A percentile compares a stretch with the other conserved stretches of the same genome.
These are phyloP conservation scores for Ceryle rudis DNA, from an alignment of 2,797 vertebrate species.

Conservation along the genomic window DNA sequence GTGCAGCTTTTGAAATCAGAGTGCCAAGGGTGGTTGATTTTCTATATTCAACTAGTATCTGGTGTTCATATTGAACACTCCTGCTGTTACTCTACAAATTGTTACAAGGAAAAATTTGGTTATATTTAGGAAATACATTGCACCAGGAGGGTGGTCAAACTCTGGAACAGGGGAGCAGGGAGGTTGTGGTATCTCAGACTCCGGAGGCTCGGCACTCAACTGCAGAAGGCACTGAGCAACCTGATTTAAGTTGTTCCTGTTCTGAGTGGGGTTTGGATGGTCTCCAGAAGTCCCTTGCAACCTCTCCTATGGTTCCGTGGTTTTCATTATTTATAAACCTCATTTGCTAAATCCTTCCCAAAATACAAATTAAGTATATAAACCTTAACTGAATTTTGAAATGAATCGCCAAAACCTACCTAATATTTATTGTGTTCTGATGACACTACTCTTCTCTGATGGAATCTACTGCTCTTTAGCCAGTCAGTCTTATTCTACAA, in stretches of 20 bases:
- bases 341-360: not conserved
- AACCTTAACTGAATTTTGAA: not conserved
- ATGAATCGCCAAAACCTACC: not conserved
- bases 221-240: not conserved
- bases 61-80: not conserved
- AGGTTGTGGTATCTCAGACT: not conserved
- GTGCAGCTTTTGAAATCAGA: not conserved
- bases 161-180: not conserved
- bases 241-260: not conserved
- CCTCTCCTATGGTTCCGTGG: not conserved
- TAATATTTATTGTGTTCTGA: not conserved
- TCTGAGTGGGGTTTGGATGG: not conserved
- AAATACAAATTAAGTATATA: not conserved
- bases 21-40: not conserved
- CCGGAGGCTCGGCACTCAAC: not conserved
- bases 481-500: not conserved
- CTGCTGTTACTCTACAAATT: not conserved
- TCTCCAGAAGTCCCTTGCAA: not conserved
- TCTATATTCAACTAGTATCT: not conserved
- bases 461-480: not conserved
- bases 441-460: not conserved
- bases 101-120: not conserved
- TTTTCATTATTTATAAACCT: not conserved
- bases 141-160: not conserved
- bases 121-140: not conserved